Evolutionary conservation across 2,888 invertebrate species (phyloP).

Genomic region (Caenorhabditis sp.): DNA sequence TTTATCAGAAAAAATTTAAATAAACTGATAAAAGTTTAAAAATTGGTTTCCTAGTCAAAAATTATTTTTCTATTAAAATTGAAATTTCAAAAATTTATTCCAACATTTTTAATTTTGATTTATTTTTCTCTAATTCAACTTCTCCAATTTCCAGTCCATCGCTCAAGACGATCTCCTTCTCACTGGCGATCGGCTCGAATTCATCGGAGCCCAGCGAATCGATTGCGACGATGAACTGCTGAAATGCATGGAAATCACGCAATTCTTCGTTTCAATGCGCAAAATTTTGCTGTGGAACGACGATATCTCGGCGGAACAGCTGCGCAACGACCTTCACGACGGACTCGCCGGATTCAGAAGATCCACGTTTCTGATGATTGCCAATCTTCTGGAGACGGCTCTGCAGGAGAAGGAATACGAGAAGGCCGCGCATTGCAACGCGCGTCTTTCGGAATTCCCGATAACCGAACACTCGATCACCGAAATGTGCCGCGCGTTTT

Average conservation of each 20-base stretch:
- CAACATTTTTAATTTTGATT: not conserved
- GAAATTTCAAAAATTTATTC: not conserved
- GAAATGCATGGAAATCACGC: slow-evolving; percentile 51
- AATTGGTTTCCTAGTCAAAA: not conserved
- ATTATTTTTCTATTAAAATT: not conserved
- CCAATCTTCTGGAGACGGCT: slow-evolving; percentile 34
- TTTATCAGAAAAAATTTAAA: not conserved
- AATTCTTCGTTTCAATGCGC: slow-evolving; percentile 52
- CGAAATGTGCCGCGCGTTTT: slow-evolving; percentile 43
- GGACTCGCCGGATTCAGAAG: slow-evolving; percentile 33
- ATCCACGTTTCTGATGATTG: slow-evolving; percentile 44
- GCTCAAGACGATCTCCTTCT: slow-evolving; percentile 34
- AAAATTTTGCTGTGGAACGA: slow-evolving; percentile 55
- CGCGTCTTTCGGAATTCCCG: slow-evolving; percentile 48
- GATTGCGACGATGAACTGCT: slow-evolving; percentile 36
- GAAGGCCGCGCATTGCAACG: slow-evolving; percentile 46
- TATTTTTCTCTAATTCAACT: too few relatives aligned
- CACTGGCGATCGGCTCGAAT: not conserved
- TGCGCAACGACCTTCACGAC: slow-evolving; percentile 17
- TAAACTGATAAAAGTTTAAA: not conserved
- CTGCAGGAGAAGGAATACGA: slow-evolving; percentile 48
- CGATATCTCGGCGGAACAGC: slow-evolving; percentile 28
- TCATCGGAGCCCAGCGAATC: not conserved
- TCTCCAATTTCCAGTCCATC: slow-evolving; percentile 34
- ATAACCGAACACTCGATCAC: slow-evolving; percentile 44